Conservation (phyloP, 2,888 invertebrate species). For the Anodontia alba region DNA sequence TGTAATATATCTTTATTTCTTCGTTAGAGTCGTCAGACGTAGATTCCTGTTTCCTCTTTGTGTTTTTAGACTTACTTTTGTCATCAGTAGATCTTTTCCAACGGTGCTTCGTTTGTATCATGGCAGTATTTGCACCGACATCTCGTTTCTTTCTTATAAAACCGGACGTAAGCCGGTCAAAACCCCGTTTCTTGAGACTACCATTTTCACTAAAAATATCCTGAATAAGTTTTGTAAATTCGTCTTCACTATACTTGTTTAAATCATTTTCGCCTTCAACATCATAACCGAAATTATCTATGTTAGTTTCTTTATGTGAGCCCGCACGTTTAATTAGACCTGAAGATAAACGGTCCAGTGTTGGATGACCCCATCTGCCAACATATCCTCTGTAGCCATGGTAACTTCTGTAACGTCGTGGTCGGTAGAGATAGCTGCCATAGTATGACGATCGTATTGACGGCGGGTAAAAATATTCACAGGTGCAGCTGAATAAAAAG, state of each 20-base stretch:
- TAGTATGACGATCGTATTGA: neutral
- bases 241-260: neutral
- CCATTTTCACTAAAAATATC: neutral
- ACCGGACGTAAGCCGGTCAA: neutral
- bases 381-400: neutral
- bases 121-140: neutral
- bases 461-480: neutral
- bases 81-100: neutral
- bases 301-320: neutral
- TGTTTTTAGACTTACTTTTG: neutral
- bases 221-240: neutral
- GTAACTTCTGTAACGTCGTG: neutral
- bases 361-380: neutral
- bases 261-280: neutral
- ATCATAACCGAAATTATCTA: neutral
- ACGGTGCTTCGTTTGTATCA: neutral
- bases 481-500: neutral
- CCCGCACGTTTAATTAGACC: neutral
- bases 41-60: no score
- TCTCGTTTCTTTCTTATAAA: neutral
- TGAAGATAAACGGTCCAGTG: neutral
- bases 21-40: no score
- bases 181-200: neutral
- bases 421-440: neutral
- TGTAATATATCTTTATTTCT: no score